Conservation (phyloP, 2,797 vertebrate genomes). For the Hoplostethus atlanticus region DNA sequence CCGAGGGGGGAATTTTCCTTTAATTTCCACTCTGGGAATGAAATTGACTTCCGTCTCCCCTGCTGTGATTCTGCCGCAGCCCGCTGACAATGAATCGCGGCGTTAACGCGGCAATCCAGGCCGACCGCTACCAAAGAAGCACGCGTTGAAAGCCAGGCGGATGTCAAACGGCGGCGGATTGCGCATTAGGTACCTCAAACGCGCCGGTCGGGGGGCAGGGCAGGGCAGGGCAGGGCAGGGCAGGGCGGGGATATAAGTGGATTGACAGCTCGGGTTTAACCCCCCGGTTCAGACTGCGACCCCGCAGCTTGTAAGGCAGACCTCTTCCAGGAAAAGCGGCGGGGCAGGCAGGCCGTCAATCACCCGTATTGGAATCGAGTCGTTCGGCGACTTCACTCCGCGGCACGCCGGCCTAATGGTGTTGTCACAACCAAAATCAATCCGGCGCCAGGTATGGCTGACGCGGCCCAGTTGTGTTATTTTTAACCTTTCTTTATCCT, state of each 20-base stretch:
- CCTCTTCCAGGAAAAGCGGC: neutral
- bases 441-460: slow-evolving; percentile 29
- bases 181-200: slow-evolving; percentile 3
- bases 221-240: slow-evolving; percentile 7
- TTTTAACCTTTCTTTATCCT: neutral
- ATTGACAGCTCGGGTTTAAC: slow-evolving; percentile 26
- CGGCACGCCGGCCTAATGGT: neutral
- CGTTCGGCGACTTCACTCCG: neutral
- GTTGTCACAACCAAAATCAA: slow-evolving; percentile 29
- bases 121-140: slow-evolving; percentile 10
- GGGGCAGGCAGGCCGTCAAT: slow-evolving; percentile 12
- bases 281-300: slow-evolving; percentile 34
- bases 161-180: slow-evolving; percentile 32
- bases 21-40: slow-evolving; percentile 30
- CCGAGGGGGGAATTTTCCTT: slow-evolving; percentile 17
- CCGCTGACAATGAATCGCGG: no score
- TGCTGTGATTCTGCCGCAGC: slow-evolving; percentile 15
- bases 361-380: slow-evolving; percentile 2
- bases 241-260: slow-evolving; percentile 35
- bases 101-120: no score
- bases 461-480: slow-evolving; percentile 42
- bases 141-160: slow-evolving; percentile 33
- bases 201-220: neutral
- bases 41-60: slow-evolving; percentile 20
- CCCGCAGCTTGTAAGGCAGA: slow-evolving; percentile 18